A percentile compares a stretch with the other conserved stretches of the same genome.
Evolutionary conservation across 2,113 vertebrate species (phyloP).

Genomic region (Andinoacara biseriatus): DNA sequence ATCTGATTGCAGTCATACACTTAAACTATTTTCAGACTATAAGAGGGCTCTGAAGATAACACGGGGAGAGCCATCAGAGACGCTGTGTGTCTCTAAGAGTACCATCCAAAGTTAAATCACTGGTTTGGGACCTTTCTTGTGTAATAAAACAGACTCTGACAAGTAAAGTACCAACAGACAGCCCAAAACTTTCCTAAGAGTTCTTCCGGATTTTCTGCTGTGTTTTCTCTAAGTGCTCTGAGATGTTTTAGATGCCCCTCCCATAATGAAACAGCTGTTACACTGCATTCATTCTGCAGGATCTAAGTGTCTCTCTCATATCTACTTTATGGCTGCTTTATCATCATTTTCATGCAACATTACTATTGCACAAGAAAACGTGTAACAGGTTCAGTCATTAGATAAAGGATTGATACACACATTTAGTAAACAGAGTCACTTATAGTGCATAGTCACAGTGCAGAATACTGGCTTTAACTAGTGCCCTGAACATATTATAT

Average conservation of each 20-base stretch:
- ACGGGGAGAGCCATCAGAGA: background rate
- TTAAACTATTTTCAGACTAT: background rate
- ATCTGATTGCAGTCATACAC: background rate
- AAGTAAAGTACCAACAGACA: slow-evolving; percentile 26
- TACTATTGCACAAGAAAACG: background rate
- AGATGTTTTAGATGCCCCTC: slow-evolving; percentile 9
- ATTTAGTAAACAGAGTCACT: slow-evolving; percentile 12
- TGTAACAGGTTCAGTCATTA: background rate
- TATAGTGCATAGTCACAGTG: slow-evolving; percentile 8
- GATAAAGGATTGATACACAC: background rate
- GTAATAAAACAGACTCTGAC: slow-evolving; percentile 30
- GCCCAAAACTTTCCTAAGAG: slow-evolving; percentile 8
- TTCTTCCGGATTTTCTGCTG: slow-evolving; percentile 11
- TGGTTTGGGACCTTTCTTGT: slow-evolving; percentile 1
- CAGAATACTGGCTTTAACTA: slow-evolving; percentile 23
- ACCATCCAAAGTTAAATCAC: slow-evolving; percentile 20
- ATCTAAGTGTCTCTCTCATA: slow-evolving; percentile 13
- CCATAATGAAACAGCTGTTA: slow-evolving; percentile 57
- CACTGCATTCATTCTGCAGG: slow-evolving; percentile 17
- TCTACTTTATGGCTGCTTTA: slow-evolving; percentile 8
- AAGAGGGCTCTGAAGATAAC: background rate
- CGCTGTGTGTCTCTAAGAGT: slow-evolving; percentile 3
- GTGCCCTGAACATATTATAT: slow-evolving; percentile 45
- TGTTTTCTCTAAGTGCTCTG: slow-evolving; percentile 17
- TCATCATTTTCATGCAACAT: slow-evolving; percentile 23